A percentile compares a stretch with the other conserved stretches of the same genome.
Conservation (phyloP, 2,888 invertebrate genomes). For the Tolmerus cingulatus region DNA sequence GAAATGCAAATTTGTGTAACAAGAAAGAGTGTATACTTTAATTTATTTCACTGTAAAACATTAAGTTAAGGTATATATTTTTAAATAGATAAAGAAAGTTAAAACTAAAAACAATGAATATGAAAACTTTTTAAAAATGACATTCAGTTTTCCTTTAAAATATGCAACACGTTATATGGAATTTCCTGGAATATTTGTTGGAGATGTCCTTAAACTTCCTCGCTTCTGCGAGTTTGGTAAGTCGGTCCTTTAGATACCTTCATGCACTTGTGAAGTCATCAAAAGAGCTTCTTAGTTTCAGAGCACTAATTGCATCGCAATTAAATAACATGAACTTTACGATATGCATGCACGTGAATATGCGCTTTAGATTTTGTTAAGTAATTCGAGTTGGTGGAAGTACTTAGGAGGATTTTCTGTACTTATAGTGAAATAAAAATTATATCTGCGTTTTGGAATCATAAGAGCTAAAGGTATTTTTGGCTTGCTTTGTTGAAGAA, state of each 20-base stretch:
- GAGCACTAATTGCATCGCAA: neutral
- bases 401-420: neutral
- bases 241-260: neutral
- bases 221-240: neutral
- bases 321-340: neutral
- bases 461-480: neutral
- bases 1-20: no score
- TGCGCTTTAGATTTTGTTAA: neutral
- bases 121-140: no score
- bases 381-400: neutral
- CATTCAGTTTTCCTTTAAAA: no score
- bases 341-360: neutral
- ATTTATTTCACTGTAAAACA: no score
- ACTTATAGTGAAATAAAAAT: neutral
- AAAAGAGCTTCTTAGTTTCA: neutral
- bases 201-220: neutral
- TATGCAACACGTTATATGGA: neutral
- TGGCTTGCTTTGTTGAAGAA: neutral
- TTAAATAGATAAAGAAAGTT: no score
- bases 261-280: neutral
- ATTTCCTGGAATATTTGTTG: neutral
- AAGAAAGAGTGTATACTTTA: no score
- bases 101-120: no score
- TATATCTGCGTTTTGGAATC: neutral
- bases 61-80: no score